These are phyloP conservation scores for Steatornis caripensis DNA, from an alignment of 2,113 vertebrate genomes.

Conservation along the genomic window DNA sequence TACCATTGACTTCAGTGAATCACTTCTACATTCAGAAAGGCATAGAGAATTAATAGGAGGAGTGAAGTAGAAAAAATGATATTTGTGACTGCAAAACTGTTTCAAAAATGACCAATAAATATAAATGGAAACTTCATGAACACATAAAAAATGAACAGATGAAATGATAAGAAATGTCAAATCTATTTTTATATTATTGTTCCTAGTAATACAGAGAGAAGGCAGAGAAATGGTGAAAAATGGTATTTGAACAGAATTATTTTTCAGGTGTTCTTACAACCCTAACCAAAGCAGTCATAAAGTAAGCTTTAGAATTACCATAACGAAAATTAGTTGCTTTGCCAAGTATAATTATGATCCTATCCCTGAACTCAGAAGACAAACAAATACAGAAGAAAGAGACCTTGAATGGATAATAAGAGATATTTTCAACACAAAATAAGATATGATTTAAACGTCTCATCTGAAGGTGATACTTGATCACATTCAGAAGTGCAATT, in stretches of 20 bases:
- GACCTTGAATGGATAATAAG: background rate
- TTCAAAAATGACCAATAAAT: background rate
- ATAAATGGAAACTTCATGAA: background rate
- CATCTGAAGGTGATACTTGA: background rate
- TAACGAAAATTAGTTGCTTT: slow-evolving; percentile 10
- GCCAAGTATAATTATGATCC: background rate
- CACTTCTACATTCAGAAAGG: background rate
- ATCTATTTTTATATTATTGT: background rate
- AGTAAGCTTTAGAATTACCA: background rate
- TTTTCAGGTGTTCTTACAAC: background rate
- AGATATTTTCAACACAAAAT: background rate
- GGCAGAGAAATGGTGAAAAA: background rate
- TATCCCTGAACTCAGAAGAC: background rate
- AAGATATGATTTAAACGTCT: background rate
- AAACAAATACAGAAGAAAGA: background rate
- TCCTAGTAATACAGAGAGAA: background rate
- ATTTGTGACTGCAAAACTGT: background rate
- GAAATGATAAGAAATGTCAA: background rate
- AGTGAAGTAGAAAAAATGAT: background rate
- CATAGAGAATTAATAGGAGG: background rate
- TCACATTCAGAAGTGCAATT: background rate
- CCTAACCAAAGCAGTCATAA: background rate
- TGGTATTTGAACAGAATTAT: background rate
- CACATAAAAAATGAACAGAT: background rate
- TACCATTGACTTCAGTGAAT: background rate